Evolutionary conservation across 2,113 vertebrate species (phyloP), one percentile per base, ranked within the genome.

Genomic region (Myanophis thanlyinensis): DNA sequence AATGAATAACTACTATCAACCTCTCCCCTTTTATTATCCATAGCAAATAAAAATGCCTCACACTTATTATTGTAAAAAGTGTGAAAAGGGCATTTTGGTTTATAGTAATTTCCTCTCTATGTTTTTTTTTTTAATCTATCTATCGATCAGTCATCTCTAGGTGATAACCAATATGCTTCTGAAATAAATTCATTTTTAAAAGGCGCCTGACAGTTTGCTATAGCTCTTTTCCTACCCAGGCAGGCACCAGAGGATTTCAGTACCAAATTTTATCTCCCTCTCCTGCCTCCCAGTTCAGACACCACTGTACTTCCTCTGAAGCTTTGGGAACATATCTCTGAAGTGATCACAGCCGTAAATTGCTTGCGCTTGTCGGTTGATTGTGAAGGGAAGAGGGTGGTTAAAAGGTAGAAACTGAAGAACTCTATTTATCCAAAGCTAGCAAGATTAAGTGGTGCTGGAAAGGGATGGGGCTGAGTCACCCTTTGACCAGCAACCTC

Each of bases 321-420:
- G 92, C 67, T 94, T 95, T 93, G 94, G 93, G 94, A 95, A 93
- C 62, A 0, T 97, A 97, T 97, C 96, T 62, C 89, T 90, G 95
- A 96, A 96, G 94, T 90, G 7, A 97, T 97, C 96, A 44, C 93
- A 94, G 95, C n/a, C 91, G 96, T 96, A 97, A 97, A 97, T 97
- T 97, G 93, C 95, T 94, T 97, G 96, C 95, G 96, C 96, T 95
- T 96, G 95, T 97, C 96, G 94, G 95, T 85, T 95, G 97, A 97
- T 97, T 97, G 96, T 30, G 27, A 47, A 62, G 80, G 91, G 94
- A 95, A 94, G 93, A 94, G 95, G 20, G 90, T 90, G 8, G 95
- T 87, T 92, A 94, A 93, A 44, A 94, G 92, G 85, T 80, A 92
- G 92, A 86, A 90, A 90, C 95, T 91, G 93, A 95, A 97, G 95